Conservation (phyloP, 2,113 vertebrate genomes). For the Mormoops blainvillei region DNA sequence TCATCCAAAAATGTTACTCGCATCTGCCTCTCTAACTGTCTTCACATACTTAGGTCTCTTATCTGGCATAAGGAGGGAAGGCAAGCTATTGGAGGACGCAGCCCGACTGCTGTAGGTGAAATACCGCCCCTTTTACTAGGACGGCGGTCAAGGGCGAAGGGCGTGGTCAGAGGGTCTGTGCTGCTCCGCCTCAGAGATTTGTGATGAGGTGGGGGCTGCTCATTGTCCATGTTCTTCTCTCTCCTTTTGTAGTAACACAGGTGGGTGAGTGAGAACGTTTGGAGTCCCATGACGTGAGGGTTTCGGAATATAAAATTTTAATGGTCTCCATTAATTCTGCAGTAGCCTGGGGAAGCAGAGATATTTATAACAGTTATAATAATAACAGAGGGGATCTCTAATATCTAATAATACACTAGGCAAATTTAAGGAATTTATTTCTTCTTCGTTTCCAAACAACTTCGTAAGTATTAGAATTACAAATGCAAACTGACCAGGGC, state of each 20-base stretch:
- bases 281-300: neutral
- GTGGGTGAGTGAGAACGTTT: neutral
- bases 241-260: neutral
- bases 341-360: neutral
- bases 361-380: neutral
- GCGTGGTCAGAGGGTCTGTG: rapidly evolving
- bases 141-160: rapidly evolving
- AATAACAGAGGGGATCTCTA: neutral
- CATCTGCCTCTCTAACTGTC: conserved; percentile 53
- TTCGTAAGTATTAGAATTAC: neutral
- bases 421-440: neutral
- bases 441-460: neutral
- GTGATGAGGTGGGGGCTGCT: neutral
- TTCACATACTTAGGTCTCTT: conserved; percentile 20
- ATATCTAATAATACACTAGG: neutral
- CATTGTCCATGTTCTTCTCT: neutral
- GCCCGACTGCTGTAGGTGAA: neutral
- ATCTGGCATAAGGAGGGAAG: neutral
- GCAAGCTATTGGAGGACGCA: rapidly evolving
- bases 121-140: neutral
- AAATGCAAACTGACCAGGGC: too few species aligned
- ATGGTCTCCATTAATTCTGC: neutral
- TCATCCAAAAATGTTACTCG: conserved; percentile 62
- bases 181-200: rapidly evolving
- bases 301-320: neutral